Evolutionary conservation across 1,140 invertebrate species (phyloP), one percentile per base, ranked within the genome.

Genomic region (Triops longicaudatus): DNA sequence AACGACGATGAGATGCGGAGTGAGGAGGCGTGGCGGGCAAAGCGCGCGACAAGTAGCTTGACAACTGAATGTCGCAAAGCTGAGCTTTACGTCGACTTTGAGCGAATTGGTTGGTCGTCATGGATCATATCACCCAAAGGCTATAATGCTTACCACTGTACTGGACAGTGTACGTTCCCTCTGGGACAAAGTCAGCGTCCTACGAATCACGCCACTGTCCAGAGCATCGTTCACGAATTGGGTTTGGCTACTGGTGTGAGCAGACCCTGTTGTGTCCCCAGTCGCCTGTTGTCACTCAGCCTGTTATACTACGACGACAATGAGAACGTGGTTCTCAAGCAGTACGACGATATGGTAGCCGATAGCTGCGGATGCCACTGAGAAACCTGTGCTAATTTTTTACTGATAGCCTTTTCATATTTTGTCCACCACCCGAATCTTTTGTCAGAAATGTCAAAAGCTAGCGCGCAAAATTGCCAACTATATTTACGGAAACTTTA

Each of bases 121-220:
- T 83, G 81, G 82, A 83, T 83, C 28, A 81, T 83, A 73, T 85
- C 84, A 7, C 86, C 86, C 0, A 85, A 85, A 80, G 85, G 85
- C 27, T 77, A 77, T n/a, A 77, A 77, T n/a, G 76, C 76, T 11
- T 73, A 77, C 22, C 72, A 77, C 4, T 87, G 85, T 79, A 80
- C 80, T 28, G 86, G 86, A 1, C 80, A 81, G 11, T 87, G 86
- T 80, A 81, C 82, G 2, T 87, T 87, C 78, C 86, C 86, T 0
- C 79, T 87, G 27, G 86, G 86, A 4, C 85, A 87, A 79, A 85
- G 84, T 79, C 84, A 86, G 76, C 82, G 84, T 77, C 86, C 86
- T 5, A 87, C 86, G n/a, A 87, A 87, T 79, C 86, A 87, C 79
- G 86, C 86, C 74, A 87, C 86, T 4, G 85, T 87, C 17, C 86